phyloP scores from a whole-genome alignment of 2,113 vertebrate genomes.

The Malurus cyaneus region DNA sequence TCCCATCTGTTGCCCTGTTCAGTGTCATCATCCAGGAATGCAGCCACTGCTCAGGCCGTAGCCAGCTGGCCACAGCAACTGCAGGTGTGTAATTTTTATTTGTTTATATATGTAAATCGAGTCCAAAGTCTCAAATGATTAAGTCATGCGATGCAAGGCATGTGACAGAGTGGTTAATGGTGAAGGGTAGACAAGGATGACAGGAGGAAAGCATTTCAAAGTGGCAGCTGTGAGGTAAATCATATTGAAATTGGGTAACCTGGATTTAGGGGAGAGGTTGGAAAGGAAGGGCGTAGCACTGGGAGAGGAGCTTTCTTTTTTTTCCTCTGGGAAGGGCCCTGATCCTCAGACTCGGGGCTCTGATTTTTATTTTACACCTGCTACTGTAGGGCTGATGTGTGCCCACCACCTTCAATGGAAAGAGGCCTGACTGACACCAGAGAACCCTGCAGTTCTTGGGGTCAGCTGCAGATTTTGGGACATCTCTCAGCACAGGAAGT shows the following conservation, averaged over 20 bases:
- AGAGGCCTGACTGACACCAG: neutral
- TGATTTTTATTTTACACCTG: neutral
- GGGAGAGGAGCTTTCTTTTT: neutral
- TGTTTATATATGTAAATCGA: slow-evolving; percentile 48
- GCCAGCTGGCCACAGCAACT: slow-evolving; percentile 14
- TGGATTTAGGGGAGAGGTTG: slow-evolving; percentile 55
- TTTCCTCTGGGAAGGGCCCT: neutral
- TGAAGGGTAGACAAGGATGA: neutral
- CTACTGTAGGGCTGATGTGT: neutral
- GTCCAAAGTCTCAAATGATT: neutral
- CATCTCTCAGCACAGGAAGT: neutral
- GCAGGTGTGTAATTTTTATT: slow-evolving; percentile 23
- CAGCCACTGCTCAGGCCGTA: neutral
- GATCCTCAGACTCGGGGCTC: neutral
- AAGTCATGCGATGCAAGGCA: slow-evolving; percentile 9
- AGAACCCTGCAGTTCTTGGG: neutral
- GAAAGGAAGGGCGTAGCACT: slow-evolving; percentile 33
- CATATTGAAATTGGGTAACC: slow-evolving; percentile 32
- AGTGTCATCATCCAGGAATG: slow-evolving; percentile 28
- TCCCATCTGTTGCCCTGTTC: neutral
- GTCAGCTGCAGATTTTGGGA: neutral
- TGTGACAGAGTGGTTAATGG: slow-evolving; percentile 14
- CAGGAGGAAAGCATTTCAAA: slow-evolving; percentile 13
- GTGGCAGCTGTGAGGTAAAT: slow-evolving; percentile 24
- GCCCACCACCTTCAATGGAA: accelerated